These are phyloP conservation scores for Manduca sexta DNA, from an alignment of 1,140 invertebrate genomes.

Conservation along the genomic window DNA sequence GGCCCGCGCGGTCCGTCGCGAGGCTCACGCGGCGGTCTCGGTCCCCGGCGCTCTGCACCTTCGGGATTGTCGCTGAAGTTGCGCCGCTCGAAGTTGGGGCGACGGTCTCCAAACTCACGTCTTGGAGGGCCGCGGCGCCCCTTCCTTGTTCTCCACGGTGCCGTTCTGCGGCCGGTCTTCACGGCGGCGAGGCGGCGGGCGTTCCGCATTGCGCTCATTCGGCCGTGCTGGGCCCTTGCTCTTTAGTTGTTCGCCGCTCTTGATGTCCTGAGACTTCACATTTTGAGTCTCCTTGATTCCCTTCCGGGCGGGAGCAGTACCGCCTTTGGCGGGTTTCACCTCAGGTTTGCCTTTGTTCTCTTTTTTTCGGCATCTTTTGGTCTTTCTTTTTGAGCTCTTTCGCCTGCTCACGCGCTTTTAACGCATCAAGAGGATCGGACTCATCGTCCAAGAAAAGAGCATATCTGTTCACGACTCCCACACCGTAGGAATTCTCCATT, in stretches of 20 bases:
- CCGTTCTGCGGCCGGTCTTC: constrained; percentile 64
- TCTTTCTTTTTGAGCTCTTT: constrained; percentile 88
- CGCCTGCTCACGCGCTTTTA: constrained; percentile 85
- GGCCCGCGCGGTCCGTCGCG: constrained; percentile 67
- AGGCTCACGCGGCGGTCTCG: constrained; percentile 62
- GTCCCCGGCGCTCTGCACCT: constrained; percentile 65
- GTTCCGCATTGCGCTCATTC: constrained; percentile 54
- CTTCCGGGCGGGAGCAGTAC: constrained; percentile 71
- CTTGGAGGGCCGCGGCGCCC: constrained; percentile 51
- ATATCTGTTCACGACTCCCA: constrained; percentile 93
- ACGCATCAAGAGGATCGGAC: constrained; percentile 90
- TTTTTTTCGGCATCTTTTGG: constrained; percentile 88
- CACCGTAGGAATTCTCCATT: constrained; percentile 95
- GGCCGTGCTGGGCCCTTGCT: constrained; percentile 53
- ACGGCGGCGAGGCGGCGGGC: constrained; percentile 55
- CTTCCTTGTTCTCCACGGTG: constrained; percentile 59
- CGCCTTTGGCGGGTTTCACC: constrained; percentile 71
- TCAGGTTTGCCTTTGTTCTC: constrained; percentile 86
- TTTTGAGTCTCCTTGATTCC: constrained; percentile 81
- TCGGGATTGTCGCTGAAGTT: constrained; percentile 70
- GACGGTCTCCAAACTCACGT: constrained; percentile 63
- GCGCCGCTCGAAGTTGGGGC: constrained; percentile 73
- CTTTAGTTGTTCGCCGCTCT: constrained; percentile 78
- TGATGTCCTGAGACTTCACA: constrained; percentile 78
- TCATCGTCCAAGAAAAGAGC: constrained; percentile 91